Evolutionary conservation across 2,888 invertebrate genomes (phyloP), one percentile per base, ranked within the genome.

Genomic region (Eristalis arbustorum): DNA sequence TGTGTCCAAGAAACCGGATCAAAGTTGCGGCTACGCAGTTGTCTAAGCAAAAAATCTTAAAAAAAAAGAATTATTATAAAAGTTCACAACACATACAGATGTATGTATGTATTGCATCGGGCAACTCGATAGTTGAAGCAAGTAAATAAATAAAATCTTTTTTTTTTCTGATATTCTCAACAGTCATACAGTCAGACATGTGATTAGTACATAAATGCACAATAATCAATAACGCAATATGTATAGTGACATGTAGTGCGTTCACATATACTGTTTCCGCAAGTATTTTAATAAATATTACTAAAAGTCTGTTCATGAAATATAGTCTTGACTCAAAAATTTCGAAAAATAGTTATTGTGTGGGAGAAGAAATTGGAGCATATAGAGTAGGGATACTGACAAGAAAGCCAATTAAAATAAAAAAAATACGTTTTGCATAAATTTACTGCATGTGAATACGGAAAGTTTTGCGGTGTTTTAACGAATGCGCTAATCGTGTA

Each of bases 381-480:
- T 25, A 49, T 49, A 72, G 56, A 40, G 66, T 40, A 63, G 28
- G 72, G 34, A 75, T 63, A 42, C 23, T 59, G 37, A 71, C 25
- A 49, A 56, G 68, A 73, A 76, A 68, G 34, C 64, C 74, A 81
- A 77, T 77, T 77, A 85, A 85, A 76, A 84, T 73, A 67, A 61
- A 81, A 74, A 69, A 83, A 80, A 49, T 69, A 66, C 77, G 69
- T 85, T 84, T 81, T 81, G 85, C 73, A 85, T 85, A 81, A 77
- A 81, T 81, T 84, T 80, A 23, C 75, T 57, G 67, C 75, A 77
- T 81, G 84, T 77, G 81, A 77, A 73, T 73, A 61, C 73, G 28
- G 40, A 64, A 61, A 77, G 73, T 66, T n/a, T 73, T 63, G 11
- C 23, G 3, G 31, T 66, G 49, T 28, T 76, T 72, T 57, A 62